A percentile compares a stretch with the other conserved stretches of the same genome.
Conservation (phyloP, 2,888 invertebrate genomes). For the Dolichopus griseipennis region DNA sequence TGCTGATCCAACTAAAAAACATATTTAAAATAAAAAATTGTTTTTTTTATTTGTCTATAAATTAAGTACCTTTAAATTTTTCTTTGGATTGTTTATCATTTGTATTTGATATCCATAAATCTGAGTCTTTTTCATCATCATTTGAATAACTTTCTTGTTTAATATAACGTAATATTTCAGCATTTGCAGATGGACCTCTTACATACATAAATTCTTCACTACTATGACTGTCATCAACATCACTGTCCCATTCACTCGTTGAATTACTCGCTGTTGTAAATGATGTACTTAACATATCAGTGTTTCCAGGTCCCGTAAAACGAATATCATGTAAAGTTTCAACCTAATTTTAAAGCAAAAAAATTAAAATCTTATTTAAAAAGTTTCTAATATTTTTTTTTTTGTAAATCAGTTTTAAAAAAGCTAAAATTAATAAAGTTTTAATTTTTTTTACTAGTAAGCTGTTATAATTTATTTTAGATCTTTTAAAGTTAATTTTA, state of each 20-base stretch:
- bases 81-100: slow-evolving; percentile 13
- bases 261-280: slow-evolving; percentile 15
- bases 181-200: slow-evolving; percentile 20
- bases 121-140: slow-evolving; percentile 14
- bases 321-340: slow-evolving; percentile 22
- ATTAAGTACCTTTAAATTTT: slow-evolving; percentile 5
- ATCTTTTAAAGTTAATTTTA: too few relatives aligned
- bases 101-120: slow-evolving; percentile 22
- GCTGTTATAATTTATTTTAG: too few relatives aligned
- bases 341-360: slow-evolving; percentile 16
- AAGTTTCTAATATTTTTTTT: too few relatives aligned
- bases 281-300: slow-evolving; percentile 23
- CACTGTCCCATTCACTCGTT: slow-evolving; percentile 39
- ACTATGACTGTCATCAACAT: slow-evolving; percentile 43
- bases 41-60: background rate
- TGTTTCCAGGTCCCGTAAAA: slow-evolving; percentile 19
- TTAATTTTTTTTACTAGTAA: too few relatives aligned
- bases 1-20: slow-evolving; percentile 21
- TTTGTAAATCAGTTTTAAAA: too few relatives aligned
- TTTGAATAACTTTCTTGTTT: slow-evolving; percentile 10
- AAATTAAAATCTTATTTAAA: too few relatives aligned
- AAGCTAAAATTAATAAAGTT: too few relatives aligned
- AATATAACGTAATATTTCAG: slow-evolving; percentile 11
- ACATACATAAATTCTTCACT: slow-evolving; percentile 33
- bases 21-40: background rate